phyloP scores from a whole-genome alignment of 2,797 vertebrate species.

The Xenopus petersii region DNA sequence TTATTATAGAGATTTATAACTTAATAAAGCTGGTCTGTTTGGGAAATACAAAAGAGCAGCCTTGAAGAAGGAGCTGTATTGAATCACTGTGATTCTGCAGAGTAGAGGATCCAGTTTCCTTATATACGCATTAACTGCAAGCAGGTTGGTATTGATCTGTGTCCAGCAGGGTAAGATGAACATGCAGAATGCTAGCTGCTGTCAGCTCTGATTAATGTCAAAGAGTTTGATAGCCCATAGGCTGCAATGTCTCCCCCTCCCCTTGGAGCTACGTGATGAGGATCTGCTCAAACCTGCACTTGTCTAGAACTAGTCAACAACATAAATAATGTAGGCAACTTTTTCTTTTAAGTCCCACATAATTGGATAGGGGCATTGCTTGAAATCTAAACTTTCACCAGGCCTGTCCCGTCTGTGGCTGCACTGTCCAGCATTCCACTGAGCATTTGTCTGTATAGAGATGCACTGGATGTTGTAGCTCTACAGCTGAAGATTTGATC shows the following conservation, averaged over 20 bases:
- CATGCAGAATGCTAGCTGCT: conserved; percentile 19
- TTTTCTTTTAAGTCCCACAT: background rate
- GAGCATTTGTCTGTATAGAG: too few relatives aligned
- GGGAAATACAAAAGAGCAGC: background rate
- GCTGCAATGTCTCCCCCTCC: conserved; percentile 47
- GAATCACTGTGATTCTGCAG: conserved; percentile 39
- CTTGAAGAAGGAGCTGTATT: conserved; percentile 11
- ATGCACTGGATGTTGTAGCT: too few relatives aligned
- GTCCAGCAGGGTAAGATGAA: conserved; percentile 29
- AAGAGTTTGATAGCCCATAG: conserved; percentile 49
- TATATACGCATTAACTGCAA: conserved; percentile 25
- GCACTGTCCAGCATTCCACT: too few relatives aligned
- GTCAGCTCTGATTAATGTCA: conserved; percentile 54
- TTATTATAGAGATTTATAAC: conserved; percentile 4
- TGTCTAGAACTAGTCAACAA: conserved; percentile 8
- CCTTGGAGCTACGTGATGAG: conserved; percentile 37
- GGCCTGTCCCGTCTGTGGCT: background rate
- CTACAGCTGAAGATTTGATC: too few relatives aligned
- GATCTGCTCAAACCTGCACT: conserved; percentile 25
- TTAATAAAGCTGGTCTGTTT: conserved; percentile 23
- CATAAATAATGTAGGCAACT: background rate
- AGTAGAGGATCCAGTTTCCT: conserved; percentile 49
- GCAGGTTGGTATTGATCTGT: conserved; percentile 52
- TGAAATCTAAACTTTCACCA: background rate
- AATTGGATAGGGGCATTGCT: background rate